phyloP scores from a whole-genome alignment of 2,113 vertebrate genomes.

The Pelusios castaneus region DNA sequence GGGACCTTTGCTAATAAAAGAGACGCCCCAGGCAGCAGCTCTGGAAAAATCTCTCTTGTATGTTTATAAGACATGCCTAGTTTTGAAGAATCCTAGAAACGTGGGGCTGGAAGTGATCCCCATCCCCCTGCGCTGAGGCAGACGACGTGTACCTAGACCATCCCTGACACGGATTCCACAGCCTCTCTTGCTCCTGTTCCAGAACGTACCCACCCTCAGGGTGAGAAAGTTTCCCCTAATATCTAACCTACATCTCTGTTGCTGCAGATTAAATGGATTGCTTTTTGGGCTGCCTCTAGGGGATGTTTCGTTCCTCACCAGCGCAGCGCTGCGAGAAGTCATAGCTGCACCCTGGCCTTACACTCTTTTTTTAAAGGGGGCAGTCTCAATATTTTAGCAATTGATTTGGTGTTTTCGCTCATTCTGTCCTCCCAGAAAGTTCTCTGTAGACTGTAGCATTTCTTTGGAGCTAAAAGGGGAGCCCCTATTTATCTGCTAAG shows the following conservation, averaged over 20 bases:
- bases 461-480: neutral
- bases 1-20: neutral
- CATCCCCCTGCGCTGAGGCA: neutral
- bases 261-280: neutral
- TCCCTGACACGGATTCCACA: neutral
- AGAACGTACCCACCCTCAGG: neutral
- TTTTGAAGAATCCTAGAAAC: neutral
- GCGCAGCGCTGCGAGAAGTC: neutral
- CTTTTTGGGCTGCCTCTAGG: neutral
- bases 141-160: neutral
- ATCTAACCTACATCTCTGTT: neutral
- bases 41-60: neutral
- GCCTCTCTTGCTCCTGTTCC: neutral
- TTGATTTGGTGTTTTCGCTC: neutral
- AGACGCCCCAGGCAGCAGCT: neutral
- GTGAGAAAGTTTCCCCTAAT: neutral
- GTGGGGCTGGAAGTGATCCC: neutral
- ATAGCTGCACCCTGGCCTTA: neutral
- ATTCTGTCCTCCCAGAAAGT: neutral
- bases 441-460: neutral
- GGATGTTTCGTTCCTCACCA: neutral
- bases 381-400: fast-evolving
- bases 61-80: neutral
- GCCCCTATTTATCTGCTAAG: neutral
- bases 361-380: neutral